phyloP scores from a whole-genome alignment of 2,888 invertebrate species.

The Stenurella melanura region DNA sequence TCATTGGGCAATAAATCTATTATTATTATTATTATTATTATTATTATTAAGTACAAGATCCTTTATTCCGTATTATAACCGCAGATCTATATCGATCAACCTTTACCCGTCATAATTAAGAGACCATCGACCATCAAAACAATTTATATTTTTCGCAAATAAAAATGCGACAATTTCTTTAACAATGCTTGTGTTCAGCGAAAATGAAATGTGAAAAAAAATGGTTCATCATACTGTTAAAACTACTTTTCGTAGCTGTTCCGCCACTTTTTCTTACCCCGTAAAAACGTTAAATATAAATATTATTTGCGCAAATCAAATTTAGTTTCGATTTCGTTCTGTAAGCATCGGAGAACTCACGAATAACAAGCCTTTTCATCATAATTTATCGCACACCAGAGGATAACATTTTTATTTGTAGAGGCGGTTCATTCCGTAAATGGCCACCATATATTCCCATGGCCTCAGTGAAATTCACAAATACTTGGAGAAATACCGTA shows the following conservation, averaged over 20 bases:
- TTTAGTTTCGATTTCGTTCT: slow-evolving; percentile 58
- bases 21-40: no score
- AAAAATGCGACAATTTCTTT: no score
- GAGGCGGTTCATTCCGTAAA: slow-evolving; percentile 68
- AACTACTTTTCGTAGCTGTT: background rate
- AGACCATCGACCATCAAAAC: no score
- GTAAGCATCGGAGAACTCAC: slow-evolving; percentile 46
- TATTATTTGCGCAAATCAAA: slow-evolving; percentile 52
- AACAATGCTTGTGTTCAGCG: no score
- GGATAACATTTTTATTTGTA: slow-evolving; percentile 71
- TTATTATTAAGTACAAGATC: no score
- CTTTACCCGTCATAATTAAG: no score
- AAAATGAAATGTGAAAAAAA: no score
- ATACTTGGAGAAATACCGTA: slow-evolving; percentile 59
- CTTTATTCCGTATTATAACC: no score
- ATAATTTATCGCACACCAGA: slow-evolving; percentile 68
- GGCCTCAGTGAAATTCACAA: slow-evolving; percentile 65
- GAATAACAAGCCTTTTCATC: slow-evolving; percentile 68
- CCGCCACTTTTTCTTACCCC: background rate
- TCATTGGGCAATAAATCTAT: no score
- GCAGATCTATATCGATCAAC: no score
- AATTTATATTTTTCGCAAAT: no score
- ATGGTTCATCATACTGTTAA: no score
- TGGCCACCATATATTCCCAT: slow-evolving; percentile 68
- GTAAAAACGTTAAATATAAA: slow-evolving; percentile 24